Evolutionary conservation across 92 coral and sea anemone species (phyloP).

Genomic region (Scolanthus callimorphus): DNA sequence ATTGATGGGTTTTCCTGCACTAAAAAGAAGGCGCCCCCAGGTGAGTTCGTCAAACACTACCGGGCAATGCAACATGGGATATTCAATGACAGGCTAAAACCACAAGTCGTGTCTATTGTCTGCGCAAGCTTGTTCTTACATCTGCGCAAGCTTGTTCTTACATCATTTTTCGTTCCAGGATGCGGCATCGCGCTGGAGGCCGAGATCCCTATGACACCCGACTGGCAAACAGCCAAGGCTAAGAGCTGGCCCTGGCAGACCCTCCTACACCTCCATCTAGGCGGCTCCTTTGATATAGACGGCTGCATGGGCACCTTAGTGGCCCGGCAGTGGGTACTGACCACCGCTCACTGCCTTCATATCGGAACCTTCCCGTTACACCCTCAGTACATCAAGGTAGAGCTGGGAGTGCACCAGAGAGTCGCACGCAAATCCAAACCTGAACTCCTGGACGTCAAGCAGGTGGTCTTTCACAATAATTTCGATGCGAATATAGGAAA

Average conservation of each 20-base stretch:
- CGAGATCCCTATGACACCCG: slow-evolving; percentile 31
- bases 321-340: slow-evolving; percentile 81
- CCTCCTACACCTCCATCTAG: slow-evolving; percentile 54
- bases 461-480: slow-evolving; percentile 56
- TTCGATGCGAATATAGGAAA: slow-evolving; percentile 37
- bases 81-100: too few species aligned
- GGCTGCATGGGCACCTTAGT: slow-evolving; percentile 92
- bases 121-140: too few species aligned
- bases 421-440: slow-evolving; percentile 27
- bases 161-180: slow-evolving; percentile 37
- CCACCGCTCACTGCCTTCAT: slow-evolving; percentile 70
- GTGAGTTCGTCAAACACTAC: too few species aligned
- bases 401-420: slow-evolving; percentile 61
- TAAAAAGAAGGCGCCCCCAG: slow-evolving; percentile 62
- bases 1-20: slow-evolving; percentile 83
- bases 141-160: too few species aligned
- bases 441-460: slow-evolving; percentile 42
- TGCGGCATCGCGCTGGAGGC: slow-evolving; percentile 74
- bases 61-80: too few species aligned
- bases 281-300: slow-evolving; percentile 52
- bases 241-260: slow-evolving; percentile 93
- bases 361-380: slow-evolving; percentile 26
- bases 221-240: slow-evolving; percentile 61
- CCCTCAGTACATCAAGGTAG: slow-evolving; percentile 54
- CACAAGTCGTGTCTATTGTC: too few species aligned